These are phyloP conservation scores for Heliconius hermathena DNA, from an alignment of 1,140 invertebrate species.

Conservation along the genomic window DNA sequence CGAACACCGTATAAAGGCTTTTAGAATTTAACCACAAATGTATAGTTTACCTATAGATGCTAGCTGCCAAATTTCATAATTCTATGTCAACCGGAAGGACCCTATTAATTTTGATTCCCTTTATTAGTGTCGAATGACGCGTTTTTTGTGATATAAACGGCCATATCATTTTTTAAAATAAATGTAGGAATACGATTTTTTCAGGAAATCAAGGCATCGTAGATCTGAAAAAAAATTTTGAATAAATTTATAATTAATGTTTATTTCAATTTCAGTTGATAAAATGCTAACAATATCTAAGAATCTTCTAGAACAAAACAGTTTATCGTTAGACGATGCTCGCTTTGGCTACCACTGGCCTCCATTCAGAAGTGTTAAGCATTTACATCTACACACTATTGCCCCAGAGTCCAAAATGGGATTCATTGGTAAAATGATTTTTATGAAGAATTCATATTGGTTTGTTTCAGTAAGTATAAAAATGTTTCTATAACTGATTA, in stretches of 20 bases:
- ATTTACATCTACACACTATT: slow-evolving; percentile 95
- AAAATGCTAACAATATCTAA: slow-evolving; percentile 82
- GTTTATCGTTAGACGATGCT: slow-evolving; percentile 80
- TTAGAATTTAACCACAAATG: no score
- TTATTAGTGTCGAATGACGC: no score
- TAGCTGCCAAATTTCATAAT: no score
- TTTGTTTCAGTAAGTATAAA: slow-evolving; percentile 89
- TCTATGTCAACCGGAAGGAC: no score
- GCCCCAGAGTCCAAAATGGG: slow-evolving; percentile 90
- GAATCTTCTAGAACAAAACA: slow-evolving; percentile 83
- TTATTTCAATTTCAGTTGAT: slow-evolving; percentile 48
- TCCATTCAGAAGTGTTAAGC: slow-evolving; percentile 91
- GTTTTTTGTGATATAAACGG: no score
- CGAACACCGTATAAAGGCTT: no score
- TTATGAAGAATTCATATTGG: slow-evolving; percentile 89
- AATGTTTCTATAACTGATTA: no score
- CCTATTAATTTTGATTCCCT: no score
- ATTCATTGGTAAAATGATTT: slow-evolving; percentile 86
- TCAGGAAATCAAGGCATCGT: no score
- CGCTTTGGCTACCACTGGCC: slow-evolving; percentile 95
- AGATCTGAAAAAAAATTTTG: slow-evolving; percentile 26
- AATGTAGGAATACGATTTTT: no score
- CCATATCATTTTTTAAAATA: no score
- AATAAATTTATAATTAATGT: background rate
- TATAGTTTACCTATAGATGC: no score